Evolutionary conservation across 2,113 vertebrate species (phyloP).

Genomic region (Ranitomeya variabilis): DNA sequence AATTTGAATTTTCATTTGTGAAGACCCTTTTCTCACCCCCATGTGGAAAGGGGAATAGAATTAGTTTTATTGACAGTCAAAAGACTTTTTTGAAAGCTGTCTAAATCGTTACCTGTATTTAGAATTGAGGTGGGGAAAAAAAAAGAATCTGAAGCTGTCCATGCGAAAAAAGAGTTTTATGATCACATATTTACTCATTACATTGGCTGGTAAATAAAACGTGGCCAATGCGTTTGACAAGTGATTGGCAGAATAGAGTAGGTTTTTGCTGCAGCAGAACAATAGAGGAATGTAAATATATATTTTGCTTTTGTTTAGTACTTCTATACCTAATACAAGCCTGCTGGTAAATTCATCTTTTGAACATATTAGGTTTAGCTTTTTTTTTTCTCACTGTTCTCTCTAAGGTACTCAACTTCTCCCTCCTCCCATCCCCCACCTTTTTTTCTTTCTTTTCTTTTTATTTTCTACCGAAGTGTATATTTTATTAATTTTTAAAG

Average conservation of each 20-base stretch:
- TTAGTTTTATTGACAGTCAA: slow-evolving; percentile 88
- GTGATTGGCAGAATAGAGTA: slow-evolving; percentile 77
- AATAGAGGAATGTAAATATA: slow-evolving; percentile 80
- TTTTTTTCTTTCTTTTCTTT: slow-evolving; percentile 37
- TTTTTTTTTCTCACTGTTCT: slow-evolving; percentile 70
- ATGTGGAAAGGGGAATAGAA: slow-evolving; percentile 83
- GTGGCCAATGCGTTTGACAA: slow-evolving; percentile 77
- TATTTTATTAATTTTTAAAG: slow-evolving; percentile 70
- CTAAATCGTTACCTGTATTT: slow-evolving; percentile 85
- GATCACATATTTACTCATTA: slow-evolving; percentile 86
- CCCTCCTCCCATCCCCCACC: not conserved
- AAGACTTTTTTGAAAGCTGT: slow-evolving; percentile 84
- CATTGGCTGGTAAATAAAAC: slow-evolving; percentile 82
- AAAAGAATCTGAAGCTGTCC: slow-evolving; percentile 78
- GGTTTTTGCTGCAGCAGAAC: slow-evolving; percentile 78
- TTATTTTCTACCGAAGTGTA: slow-evolving; percentile 53
- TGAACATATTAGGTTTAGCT: slow-evolving; percentile 74
- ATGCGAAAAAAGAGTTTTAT: slow-evolving; percentile 81
- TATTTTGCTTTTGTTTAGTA: slow-evolving; percentile 82
- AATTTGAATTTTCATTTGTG: slow-evolving; percentile 89
- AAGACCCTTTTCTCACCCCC: slow-evolving; percentile 71
- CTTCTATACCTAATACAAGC: slow-evolving; percentile 75
- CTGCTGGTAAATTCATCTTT: slow-evolving; percentile 71
- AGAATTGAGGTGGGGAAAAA: slow-evolving; percentile 59
- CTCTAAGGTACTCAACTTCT: slow-evolving; percentile 74